Conservation (phyloP, 1,140 invertebrate species). For the Steinernema khuongi region DNA sequence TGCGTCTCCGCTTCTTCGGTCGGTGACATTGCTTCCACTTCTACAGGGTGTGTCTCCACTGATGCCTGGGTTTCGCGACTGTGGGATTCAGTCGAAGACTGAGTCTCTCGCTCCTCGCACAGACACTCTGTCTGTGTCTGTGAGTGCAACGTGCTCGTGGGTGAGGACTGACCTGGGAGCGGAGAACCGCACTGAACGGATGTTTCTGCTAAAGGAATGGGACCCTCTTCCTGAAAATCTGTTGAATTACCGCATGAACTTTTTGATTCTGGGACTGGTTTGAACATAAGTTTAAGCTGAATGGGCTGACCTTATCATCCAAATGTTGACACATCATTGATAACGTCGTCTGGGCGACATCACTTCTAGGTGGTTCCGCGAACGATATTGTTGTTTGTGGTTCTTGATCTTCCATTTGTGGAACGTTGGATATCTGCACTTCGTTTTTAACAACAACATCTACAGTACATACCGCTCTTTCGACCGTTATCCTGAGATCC, state of each 20-base stretch:
- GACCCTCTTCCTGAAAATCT: not conserved
- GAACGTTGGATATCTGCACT: not conserved
- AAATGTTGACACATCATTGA: not conserved
- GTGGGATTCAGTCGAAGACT: not conserved
- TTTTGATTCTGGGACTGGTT: not conserved
- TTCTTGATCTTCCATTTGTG: not conserved
- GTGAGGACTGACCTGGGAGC: not conserved
- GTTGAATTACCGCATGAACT: not conserved
- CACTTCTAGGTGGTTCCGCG: not conserved
- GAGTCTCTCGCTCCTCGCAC: not conserved
- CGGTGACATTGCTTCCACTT: not conserved
- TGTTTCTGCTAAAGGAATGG: not conserved
- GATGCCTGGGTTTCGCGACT: not conserved
- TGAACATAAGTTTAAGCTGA: not conserved
- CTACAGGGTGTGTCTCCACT: not conserved
- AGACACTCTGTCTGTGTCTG: not conserved
- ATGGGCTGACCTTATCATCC: not conserved
- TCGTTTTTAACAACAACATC: not conserved
- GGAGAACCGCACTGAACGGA: not conserved
- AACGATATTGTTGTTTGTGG: not conserved
- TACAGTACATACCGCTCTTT: not conserved
- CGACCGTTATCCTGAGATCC: not conserved
- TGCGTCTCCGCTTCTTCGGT: not conserved
- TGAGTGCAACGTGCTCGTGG: not conserved
- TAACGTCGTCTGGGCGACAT: not conserved